These are phyloP conservation scores for Scarus forsteni DNA, from an alignment of 2,797 vertebrate genomes.

Conservation along the genomic window DNA sequence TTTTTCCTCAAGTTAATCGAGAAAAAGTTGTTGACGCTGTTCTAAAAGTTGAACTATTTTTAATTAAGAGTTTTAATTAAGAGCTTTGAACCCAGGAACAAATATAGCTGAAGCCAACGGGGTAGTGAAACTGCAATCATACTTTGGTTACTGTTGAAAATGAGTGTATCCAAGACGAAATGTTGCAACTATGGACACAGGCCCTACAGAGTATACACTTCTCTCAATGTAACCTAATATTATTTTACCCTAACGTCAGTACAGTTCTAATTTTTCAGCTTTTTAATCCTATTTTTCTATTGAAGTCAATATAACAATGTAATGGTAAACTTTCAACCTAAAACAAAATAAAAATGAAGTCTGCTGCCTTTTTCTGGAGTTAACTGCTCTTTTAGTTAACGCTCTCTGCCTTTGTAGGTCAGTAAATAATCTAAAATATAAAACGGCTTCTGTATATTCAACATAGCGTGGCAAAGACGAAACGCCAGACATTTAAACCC, in stretches of 20 bases:
- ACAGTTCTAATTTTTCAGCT: neutral
- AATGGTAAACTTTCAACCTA: neutral
- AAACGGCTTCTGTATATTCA: constrained; percentile 21
- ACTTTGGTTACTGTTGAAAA: too few relatives aligned
- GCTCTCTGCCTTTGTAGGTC: constrained; percentile 23
- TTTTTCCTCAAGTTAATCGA: too few relatives aligned
- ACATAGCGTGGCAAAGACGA: constrained; percentile 5
- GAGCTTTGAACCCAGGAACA: too few relatives aligned
- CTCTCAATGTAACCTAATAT: neutral
- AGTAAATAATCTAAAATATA: neutral
- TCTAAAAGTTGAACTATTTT: too few relatives aligned
- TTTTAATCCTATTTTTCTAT: neutral
- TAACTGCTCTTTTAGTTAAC: neutral
- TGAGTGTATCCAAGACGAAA: too few relatives aligned
- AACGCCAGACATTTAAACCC: constrained; percentile 16
- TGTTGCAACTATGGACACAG: neutral
- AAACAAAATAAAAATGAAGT: neutral
- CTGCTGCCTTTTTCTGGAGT: neutral
- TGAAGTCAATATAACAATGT: neutral
- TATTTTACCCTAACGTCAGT: neutral
- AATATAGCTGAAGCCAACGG: too few relatives aligned
- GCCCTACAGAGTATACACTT: neutral
- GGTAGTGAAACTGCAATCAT: too few relatives aligned
- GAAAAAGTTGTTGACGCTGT: too few relatives aligned
- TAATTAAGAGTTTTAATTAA: too few relatives aligned